A percentile compares a stretch with the other conserved stretches of the same genome.
These are phyloP conservation scores for Clanis bilineata DNA, from an alignment of 2,888 invertebrate species.

Conservation along the genomic window DNA sequence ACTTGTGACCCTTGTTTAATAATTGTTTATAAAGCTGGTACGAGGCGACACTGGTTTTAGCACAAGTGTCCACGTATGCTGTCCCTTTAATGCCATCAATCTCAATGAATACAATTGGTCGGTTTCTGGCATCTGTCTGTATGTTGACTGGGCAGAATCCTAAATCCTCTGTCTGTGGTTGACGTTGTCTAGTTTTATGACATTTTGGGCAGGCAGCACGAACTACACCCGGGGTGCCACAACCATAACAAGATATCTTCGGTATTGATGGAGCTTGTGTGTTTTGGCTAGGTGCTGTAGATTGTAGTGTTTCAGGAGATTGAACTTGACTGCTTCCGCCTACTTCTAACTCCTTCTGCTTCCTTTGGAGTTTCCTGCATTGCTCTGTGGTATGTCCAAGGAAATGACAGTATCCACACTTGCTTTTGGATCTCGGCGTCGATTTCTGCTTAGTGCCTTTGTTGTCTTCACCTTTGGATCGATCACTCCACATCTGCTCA, in stretches of 20 bases:
- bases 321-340: too few species aligned
- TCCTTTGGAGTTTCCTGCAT: too few species aligned
- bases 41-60: conserved; percentile 20
- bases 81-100: conserved; percentile 7
- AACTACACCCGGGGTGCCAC: too few species aligned
- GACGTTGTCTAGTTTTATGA: too few species aligned
- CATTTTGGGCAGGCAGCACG: too few species aligned
- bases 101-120: conserved; percentile 15
- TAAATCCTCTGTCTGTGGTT: too few species aligned
- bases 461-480: not conserved
- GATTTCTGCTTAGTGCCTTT: not conserved
- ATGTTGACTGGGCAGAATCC: conserved; percentile 15
- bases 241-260: not conserved
- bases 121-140: conserved; percentile 13
- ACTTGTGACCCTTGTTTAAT: not conserved
- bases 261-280: not conserved
- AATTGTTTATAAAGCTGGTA: conserved; percentile 6
- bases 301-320: too few species aligned
- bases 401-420: conserved; percentile 16
- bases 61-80: conserved; percentile 22
- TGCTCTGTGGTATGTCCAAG: too few species aligned
- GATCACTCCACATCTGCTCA: not conserved
- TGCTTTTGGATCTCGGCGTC: not conserved
- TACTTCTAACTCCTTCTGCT: too few species aligned
- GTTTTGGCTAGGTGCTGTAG: too few species aligned